Percentiles rank a stretch among this genome's conserved stretches.
phyloP scores from a whole-genome alignment of 30 jellyfish, hydroid and myxozoan species.

The Rhopilema esculentum region DNA sequence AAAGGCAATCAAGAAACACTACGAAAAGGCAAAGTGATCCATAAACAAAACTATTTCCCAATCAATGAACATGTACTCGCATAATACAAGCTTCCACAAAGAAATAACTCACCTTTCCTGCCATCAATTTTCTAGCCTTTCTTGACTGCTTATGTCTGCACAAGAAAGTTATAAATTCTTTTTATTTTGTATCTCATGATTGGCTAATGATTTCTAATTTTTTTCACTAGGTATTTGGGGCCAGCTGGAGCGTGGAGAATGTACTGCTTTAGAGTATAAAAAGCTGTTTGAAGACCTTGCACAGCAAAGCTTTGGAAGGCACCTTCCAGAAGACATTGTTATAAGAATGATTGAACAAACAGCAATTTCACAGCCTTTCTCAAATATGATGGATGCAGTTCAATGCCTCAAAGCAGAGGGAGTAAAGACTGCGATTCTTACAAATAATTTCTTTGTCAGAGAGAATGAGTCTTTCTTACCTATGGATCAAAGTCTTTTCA shows the following conservation, averaged over 20 bases:
- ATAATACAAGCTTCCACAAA: no score
- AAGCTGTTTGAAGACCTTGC: conserved; percentile 55
- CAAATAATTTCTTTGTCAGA: conserved; percentile 69
- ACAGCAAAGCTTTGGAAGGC: conserved; percentile 47
- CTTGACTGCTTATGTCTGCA: not conserved
- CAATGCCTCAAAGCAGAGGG: conserved; percentile 79
- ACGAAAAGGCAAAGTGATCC: no score
- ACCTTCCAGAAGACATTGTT: conserved; percentile 72
- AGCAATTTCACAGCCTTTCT: conserved; percentile 50
- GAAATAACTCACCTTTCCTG: no score
- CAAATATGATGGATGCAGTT: conserved; percentile 81
- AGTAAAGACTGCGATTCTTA: conserved; percentile 81
- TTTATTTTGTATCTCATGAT: not conserved
- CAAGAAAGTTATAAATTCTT: not conserved
- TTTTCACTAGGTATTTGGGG: conserved; percentile 74
- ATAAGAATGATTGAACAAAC: conserved; percentile 14
- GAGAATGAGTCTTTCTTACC: conserved; percentile 40
- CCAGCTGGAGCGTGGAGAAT: conserved; percentile 82
- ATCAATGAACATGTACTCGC: no score
- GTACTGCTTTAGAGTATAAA: conserved; percentile 65
- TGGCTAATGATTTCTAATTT: no score
- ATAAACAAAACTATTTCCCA: no score
- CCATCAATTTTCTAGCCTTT: not conserved
- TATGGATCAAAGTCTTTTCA: conserved; percentile 67
- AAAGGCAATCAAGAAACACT: no score